Conservation (phyloP, 2,113 vertebrate species). For the Laticauda colubrina region DNA sequence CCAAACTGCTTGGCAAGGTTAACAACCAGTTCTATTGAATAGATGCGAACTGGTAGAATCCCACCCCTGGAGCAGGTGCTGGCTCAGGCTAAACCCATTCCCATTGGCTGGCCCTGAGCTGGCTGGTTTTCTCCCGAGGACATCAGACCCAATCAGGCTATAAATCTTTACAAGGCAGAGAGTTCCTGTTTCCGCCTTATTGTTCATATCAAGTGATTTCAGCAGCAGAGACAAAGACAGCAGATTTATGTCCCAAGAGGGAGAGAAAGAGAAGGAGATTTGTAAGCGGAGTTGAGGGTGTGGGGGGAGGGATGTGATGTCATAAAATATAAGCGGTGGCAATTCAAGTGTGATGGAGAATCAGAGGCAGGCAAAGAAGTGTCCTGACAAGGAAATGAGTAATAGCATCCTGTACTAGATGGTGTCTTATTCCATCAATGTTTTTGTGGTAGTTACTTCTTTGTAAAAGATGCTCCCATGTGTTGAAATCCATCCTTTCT, state of each 20-base stretch:
- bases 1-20: too few species aligned
- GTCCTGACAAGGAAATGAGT: background rate
- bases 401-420: background rate
- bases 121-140: background rate
- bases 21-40: too few species aligned
- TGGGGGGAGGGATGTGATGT: background rate
- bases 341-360: background rate
- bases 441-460: background rate
- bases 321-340: background rate
- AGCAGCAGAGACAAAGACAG: background rate
- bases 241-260: conserved; percentile 15
- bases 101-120: background rate
- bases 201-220: conserved; percentile 12
- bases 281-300: background rate
- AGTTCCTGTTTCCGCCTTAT: background rate
- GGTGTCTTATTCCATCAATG: background rate
- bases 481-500: background rate
- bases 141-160: background rate
- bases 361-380: too few species aligned
- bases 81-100: background rate
- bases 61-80: background rate
- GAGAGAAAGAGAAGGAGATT: background rate
- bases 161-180: conserved; percentile 16
- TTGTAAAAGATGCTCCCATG: background rate
- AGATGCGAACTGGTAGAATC: too few species aligned